Percentiles rank a stretch among this genome's conserved stretches.
phyloP scores from a whole-genome alignment of 2,113 vertebrate species.

The Suncus etruscus region DNA sequence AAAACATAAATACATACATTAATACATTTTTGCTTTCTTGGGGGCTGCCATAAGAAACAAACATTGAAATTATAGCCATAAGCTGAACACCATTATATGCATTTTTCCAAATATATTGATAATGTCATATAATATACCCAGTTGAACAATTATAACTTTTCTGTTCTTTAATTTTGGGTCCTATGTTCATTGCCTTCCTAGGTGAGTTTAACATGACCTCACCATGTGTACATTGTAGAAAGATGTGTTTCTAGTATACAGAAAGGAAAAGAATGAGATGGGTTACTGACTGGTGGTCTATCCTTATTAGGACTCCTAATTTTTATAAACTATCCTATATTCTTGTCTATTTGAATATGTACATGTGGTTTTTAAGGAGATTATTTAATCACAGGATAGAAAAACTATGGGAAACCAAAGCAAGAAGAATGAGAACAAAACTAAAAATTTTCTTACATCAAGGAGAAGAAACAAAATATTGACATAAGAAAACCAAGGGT shows the following conservation, averaged over 20 bases:
- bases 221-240: no score
- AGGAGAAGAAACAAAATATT: no score
- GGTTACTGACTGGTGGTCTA: no score
- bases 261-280: no score
- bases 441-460: no score
- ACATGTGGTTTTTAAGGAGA: no score
- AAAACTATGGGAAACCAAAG: no score
- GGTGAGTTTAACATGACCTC: background rate
- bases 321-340: background rate
- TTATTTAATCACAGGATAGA: no score
- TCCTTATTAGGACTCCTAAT: no score
- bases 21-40: background rate
- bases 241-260: no score
- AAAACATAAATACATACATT: slow-evolving; percentile 40
- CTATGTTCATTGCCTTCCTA: background rate
- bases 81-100: background rate
- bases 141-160: slow-evolving; percentile 11
- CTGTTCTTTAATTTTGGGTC: background rate
- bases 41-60: background rate
- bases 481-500: background rate
- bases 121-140: background rate
- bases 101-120: background rate
- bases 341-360: no score
- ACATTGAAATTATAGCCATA: background rate
- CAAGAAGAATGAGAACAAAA: no score